These are phyloP conservation scores for Candidula unifasciata DNA, from an alignment of 2,888 invertebrate genomes.

Conservation along the genomic window DNA sequence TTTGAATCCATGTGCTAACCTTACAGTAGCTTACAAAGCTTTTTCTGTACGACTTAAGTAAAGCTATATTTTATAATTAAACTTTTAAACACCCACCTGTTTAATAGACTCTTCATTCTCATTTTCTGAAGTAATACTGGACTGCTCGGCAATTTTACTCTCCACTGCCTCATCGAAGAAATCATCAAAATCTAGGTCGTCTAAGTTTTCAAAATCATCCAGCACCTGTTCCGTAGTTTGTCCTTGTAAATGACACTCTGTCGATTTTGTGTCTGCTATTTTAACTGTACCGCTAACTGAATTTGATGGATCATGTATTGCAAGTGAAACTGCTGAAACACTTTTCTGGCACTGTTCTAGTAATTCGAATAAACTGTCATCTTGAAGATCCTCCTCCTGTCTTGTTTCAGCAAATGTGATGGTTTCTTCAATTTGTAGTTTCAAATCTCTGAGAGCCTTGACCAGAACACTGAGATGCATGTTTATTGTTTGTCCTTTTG, in stretches of 20 bases:
- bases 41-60: too few species aligned
- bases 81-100: background rate
- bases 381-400: background rate
- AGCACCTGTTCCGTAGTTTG: background rate
- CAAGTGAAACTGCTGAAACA: slow-evolving; percentile 12
- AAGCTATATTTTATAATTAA: background rate
- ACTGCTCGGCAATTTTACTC: background rate
- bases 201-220: slow-evolving; percentile 18
- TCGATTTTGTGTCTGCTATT: background rate
- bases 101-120: background rate
- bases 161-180: background rate
- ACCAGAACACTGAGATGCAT: slow-evolving; percentile 20
- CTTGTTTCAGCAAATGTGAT: slow-evolving; percentile 5
- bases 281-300: background rate
- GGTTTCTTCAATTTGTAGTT: slow-evolving; percentile 31
- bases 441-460: slow-evolving; percentile 19
- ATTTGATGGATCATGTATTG: background rate
- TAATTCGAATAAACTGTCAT: background rate
- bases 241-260: background rate
- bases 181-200: slow-evolving; percentile 40
- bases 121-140: background rate
- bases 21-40: too few species aligned
- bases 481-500: background rate
- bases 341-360: slow-evolving; percentile 20
- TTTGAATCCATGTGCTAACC: too few species aligned